phyloP scores from a whole-genome alignment of 2,113 vertebrate species.

The Sciurus niger region DNA sequence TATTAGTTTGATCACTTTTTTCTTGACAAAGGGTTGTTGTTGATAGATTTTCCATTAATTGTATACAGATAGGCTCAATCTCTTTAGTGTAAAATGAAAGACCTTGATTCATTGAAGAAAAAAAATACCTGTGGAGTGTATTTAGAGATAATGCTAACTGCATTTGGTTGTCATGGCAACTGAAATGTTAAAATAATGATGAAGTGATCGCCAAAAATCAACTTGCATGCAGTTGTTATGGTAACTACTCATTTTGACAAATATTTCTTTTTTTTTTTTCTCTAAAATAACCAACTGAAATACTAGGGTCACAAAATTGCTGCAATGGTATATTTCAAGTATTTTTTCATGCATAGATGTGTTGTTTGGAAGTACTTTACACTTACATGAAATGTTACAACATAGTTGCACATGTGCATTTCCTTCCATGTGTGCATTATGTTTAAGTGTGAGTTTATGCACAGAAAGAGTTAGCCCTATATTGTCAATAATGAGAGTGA shows the following conservation, averaged over 20 bases:
- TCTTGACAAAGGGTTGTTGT: slow-evolving; percentile 62
- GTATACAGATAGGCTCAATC: slow-evolving; percentile 76
- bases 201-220: slow-evolving; percentile 81
- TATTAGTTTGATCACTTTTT: slow-evolving; percentile 55
- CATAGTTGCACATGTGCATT: background rate
- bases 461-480: background rate
- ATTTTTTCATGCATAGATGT: background rate
- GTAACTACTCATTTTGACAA: slow-evolving; percentile 82
- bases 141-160: slow-evolving; percentile 81
- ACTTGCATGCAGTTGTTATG: slow-evolving; percentile 87
- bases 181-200: slow-evolving; percentile 84
- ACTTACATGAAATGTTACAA: background rate
- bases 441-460: background rate
- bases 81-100: slow-evolving; percentile 69
- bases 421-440: background rate
- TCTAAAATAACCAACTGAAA: slow-evolving; percentile 66
- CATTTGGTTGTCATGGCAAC: slow-evolving; percentile 88
- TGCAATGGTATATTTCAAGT: slow-evolving; percentile 30
- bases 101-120: slow-evolving; percentile 77
- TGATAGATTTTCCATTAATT: slow-evolving; percentile 54
- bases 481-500: background rate
- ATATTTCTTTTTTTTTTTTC: slow-evolving; percentile 67
- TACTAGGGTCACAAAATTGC: slow-evolving; percentile 63
- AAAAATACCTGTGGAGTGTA: slow-evolving; percentile 64
- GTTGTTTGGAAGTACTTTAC: slow-evolving; percentile 4